These are phyloP conservation scores for Papilio gigon DNA, from an alignment of 2,888 invertebrate species.

Conservation along the genomic window DNA sequence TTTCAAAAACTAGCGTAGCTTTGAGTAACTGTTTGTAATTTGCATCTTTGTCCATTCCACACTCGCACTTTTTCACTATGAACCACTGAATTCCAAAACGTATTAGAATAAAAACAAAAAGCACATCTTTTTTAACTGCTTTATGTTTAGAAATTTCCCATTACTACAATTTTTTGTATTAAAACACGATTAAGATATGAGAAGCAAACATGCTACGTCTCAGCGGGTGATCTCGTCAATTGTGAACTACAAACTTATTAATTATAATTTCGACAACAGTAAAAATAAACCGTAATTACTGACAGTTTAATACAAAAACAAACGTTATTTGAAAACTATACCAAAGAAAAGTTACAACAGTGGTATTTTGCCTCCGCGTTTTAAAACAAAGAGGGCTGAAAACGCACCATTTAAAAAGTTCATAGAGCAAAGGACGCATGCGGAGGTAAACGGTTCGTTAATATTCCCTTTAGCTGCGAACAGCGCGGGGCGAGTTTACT, in stretches of 20 bases:
- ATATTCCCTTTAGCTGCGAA: conserved; percentile 37
- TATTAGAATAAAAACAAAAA: neutral
- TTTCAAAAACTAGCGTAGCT: conserved; percentile 16
- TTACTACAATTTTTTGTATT: neutral
- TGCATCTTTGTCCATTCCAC: conserved; percentile 9
- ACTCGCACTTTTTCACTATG: neutral
- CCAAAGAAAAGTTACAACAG: neutral
- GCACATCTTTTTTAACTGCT: neutral
- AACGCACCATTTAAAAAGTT: conserved; percentile 38
- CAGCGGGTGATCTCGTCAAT: too few species aligned
- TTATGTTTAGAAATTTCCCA: neutral
- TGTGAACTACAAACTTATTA: neutral
- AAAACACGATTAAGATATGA: neutral
- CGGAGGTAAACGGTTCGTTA: conserved; percentile 36
- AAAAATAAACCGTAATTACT: neutral
- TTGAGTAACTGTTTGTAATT: conserved; percentile 29
- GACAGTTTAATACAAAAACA: neutral
- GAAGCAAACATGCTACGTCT: neutral
- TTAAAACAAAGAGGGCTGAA: conserved; percentile 22
- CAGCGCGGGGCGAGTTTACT: neutral
- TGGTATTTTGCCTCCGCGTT: conserved; percentile 23
- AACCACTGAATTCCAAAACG: neutral
- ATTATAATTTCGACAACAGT: neutral
- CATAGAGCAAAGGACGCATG: conserved; percentile 22
- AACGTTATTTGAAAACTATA: neutral